A percentile compares a stretch with the other conserved stretches of the same genome.
Evolutionary conservation across 2,888 invertebrate species (phyloP).

Genomic region (Ashinkailepas kermadecensis): DNA sequence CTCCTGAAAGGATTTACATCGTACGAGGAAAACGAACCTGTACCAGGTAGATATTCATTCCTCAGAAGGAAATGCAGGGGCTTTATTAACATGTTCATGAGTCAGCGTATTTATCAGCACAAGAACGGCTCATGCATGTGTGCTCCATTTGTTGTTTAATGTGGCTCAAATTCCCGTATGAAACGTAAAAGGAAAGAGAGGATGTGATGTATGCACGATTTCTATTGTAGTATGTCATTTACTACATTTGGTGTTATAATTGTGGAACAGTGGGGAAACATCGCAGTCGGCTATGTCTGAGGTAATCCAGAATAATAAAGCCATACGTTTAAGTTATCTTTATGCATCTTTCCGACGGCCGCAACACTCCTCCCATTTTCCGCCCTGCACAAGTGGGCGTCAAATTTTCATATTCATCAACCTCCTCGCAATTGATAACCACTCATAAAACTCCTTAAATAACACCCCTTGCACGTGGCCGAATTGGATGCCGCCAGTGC

Average conservation of each 20-base stretch:
- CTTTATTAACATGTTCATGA: no score
- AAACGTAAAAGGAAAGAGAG: no score
- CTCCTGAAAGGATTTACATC: neutral
- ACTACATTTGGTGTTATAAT: neutral
- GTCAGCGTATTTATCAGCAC: no score
- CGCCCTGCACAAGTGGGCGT: neutral
- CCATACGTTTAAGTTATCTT: neutral
- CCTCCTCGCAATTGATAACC: neutral
- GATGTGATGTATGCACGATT: no score
- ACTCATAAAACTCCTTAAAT: neutral
- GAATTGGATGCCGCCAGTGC: no score
- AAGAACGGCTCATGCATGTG: no score
- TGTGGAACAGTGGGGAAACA: neutral
- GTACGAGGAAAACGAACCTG: neutral
- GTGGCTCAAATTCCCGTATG: no score
- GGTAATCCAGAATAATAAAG: neutral
- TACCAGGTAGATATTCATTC: neutral
- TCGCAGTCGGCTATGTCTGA: neutral
- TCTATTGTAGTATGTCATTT: no score
- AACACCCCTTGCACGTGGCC: neutral
- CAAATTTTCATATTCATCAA: neutral
- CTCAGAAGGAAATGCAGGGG: no score
- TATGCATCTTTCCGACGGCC: neutral
- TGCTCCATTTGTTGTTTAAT: no score
- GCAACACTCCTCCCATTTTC: neutral